phyloP scores from a whole-genome alignment of 2,888 invertebrate genomes.

The Erpobdella octoculata region DNA sequence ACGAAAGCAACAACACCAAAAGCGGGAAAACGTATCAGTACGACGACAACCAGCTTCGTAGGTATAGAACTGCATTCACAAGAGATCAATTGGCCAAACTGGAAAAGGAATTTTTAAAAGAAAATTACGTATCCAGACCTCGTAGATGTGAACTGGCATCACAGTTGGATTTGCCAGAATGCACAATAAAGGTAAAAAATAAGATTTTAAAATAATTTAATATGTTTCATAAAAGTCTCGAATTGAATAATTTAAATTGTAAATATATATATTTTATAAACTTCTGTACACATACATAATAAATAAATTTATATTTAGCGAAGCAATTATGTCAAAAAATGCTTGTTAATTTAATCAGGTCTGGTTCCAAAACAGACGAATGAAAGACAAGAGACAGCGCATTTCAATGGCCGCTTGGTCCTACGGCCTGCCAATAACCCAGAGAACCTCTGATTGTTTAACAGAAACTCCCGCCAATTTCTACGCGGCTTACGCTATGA shows the following conservation, averaged over 20 bases:
- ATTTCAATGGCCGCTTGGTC: conserved; percentile 81
- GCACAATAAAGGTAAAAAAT: conserved; percentile 80
- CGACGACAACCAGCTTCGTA: conserved; percentile 41
- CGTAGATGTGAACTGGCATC: conserved; percentile 87
- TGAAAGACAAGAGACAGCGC: conserved; percentile 96
- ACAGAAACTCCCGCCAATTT: neutral
- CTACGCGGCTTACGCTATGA: conserved; percentile 12
- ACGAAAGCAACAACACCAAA: conserved; percentile 9
- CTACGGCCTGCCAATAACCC: conserved; percentile 54
- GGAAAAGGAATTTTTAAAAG: conserved; percentile 91
- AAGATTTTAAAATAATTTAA: neutral
- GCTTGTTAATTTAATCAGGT: conserved; percentile 40
- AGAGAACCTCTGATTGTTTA: neutral
- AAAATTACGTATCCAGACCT: conserved; percentile 93
- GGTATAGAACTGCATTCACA: conserved; percentile 94
- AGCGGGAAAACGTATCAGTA: conserved; percentile 2
- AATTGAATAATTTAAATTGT: too few relatives aligned
- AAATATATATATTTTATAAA: too few relatives aligned
- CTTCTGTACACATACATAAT: neutral
- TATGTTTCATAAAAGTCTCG: too few relatives aligned
- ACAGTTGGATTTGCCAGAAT: conserved; percentile 83
- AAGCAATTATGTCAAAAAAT: neutral
- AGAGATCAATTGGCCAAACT: conserved; percentile 83
- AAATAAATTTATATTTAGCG: neutral
- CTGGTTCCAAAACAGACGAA: conserved; percentile 94